phyloP scores from a whole-genome alignment of 2,888 invertebrate genomes.

The Caenorhabditis sp. region DNA sequence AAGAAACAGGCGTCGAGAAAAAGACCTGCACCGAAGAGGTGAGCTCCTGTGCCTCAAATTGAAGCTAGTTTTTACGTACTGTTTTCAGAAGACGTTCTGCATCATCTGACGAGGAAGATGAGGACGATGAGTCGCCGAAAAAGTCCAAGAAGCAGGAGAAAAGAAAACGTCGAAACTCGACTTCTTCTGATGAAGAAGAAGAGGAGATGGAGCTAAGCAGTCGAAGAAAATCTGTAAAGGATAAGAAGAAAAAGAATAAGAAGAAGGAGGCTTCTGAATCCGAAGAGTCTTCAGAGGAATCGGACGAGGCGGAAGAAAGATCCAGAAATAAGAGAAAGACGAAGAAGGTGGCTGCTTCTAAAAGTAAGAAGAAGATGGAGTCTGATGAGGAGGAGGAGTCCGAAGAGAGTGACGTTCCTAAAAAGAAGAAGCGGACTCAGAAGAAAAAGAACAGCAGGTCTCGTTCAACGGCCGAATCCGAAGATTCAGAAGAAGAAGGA shows the following conservation, averaged over 20 bases:
- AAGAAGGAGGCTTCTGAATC: too few relatives aligned
- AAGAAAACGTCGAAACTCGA: slow-evolving; percentile 3
- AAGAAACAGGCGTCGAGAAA: slow-evolving; percentile 12
- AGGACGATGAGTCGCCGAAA: slow-evolving; percentile 9
- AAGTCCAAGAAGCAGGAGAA: slow-evolving; percentile 9
- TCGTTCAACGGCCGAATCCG: neutral
- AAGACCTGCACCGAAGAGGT: neutral
- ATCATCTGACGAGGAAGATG: slow-evolving; percentile 34
- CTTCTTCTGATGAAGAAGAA: neutral
- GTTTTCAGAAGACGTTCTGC: slow-evolving; percentile 27
- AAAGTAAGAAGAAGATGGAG: neutral
- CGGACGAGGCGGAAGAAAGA: slow-evolving; percentile 13
- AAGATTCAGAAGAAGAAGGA: neutral
- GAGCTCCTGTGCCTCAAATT: too few relatives aligned
- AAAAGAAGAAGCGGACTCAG: slow-evolving; percentile 18
- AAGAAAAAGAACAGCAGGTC: neutral
- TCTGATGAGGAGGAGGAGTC: slow-evolving; percentile 30
- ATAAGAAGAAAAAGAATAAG: slow-evolving; percentile 27
- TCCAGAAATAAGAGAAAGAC: neutral
- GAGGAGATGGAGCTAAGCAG: neutral
- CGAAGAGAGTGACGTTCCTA: slow-evolving; percentile 8
- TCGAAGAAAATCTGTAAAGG: neutral
- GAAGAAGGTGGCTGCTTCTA: neutral
- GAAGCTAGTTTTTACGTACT: too few relatives aligned
- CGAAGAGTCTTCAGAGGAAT: slow-evolving; percentile 12